Conservation (phyloP, 2,888 invertebrate species). For the Sminthurides aquaticus region DNA sequence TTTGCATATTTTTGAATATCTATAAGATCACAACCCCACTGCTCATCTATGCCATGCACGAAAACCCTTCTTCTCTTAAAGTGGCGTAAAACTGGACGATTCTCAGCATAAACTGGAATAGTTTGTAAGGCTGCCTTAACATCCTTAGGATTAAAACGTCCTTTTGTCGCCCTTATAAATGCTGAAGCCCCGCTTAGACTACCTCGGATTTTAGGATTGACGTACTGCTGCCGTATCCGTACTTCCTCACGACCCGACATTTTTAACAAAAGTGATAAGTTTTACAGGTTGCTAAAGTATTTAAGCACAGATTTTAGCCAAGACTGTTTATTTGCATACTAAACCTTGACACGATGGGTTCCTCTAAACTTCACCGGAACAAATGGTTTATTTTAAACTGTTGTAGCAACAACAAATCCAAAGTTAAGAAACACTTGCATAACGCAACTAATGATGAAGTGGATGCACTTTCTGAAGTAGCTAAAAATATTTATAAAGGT, state of each 20-base stretch:
- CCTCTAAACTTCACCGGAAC: not conserved
- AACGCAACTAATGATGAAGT: constrained; percentile 9
- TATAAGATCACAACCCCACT: constrained; percentile 26
- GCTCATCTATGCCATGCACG: constrained; percentile 24
- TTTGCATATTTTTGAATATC: no score
- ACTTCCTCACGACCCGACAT: not conserved
- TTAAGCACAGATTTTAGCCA: not conserved
- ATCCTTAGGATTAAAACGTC: not conserved
- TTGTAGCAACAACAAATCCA: not conserved
- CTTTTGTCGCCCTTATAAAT: constrained; percentile 5
- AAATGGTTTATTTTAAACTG: not conserved
- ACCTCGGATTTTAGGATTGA: constrained; percentile 12
- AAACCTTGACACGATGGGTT: not conserved
- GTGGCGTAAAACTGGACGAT: constrained; percentile 10
- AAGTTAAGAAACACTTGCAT: not conserved
- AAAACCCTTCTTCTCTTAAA: constrained; percentile 23
- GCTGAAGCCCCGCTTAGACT: constrained; percentile 9
- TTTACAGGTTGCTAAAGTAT: not conserved
- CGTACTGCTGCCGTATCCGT: constrained; percentile 8
- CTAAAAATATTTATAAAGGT: no score
- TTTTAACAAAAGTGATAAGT: not conserved
- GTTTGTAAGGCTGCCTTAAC: not conserved
- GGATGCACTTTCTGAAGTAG: constrained; percentile 5
- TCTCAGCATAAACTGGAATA: constrained; percentile 44
- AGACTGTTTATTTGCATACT: not conserved